These are phyloP conservation scores for Plectropomus leopardus DNA, from an alignment of 2,113 vertebrate species.

Conservation along the genomic window DNA sequence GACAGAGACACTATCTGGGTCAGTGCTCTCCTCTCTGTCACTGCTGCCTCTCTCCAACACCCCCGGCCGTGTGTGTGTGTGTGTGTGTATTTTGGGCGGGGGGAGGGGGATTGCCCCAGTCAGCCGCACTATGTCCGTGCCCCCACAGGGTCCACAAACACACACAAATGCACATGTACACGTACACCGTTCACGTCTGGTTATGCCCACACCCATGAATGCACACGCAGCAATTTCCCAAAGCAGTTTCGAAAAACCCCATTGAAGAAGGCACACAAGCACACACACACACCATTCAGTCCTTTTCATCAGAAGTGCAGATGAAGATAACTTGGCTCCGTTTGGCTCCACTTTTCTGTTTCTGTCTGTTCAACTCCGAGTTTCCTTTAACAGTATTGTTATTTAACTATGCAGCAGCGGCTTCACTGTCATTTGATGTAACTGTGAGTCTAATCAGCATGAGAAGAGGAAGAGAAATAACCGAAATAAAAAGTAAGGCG, in stretches of 20 bases:
- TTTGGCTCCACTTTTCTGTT: background rate
- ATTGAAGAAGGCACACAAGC: background rate
- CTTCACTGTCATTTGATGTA: background rate
- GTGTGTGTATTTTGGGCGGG: conserved; percentile 40
- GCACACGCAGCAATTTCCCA: conserved; percentile 5
- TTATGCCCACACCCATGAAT: conserved; percentile 43
- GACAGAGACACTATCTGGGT: conserved; percentile 83
- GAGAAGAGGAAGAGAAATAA: conserved; percentile 9
- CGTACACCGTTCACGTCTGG: conserved; percentile 6
- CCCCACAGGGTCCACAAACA: conserved; percentile 42
- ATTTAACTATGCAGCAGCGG: background rate
- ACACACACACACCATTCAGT: background rate
- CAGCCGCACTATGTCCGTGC: conserved; percentile 43
- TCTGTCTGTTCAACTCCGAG: background rate
- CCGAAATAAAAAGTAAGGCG: background rate
- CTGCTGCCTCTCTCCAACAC: conserved; percentile 63
- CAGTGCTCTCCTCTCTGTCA: conserved; percentile 76
- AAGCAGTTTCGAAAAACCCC: background rate
- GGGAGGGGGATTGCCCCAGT: conserved; percentile 65
- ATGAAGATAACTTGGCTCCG: conserved; percentile 16
- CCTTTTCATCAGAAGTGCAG: background rate
- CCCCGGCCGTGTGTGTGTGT: conserved; percentile 38
- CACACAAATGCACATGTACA: conserved; percentile 1
- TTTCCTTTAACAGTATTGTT: background rate
- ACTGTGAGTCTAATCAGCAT: background rate